Base-by-base conservation (phyloP, 2,888 invertebrate genomes). In the Chaetoderma sp. region DNA sequence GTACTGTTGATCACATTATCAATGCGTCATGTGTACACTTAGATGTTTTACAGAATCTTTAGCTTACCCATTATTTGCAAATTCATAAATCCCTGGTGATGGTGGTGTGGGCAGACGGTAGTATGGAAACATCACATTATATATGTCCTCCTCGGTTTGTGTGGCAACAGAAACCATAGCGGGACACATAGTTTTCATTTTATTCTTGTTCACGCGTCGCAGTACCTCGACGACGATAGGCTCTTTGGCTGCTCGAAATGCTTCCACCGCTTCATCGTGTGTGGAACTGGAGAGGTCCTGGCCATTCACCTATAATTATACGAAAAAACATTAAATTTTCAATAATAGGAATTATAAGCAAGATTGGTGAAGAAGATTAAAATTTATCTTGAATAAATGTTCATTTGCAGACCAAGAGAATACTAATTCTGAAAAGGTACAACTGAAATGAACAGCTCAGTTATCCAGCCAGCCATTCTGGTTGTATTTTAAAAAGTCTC, bases 241-340 rank as follows among this genome's bases (percentile, higher is more conserved):
- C 71, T 86, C 86, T 63, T 81, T 77, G 50, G 86, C 86, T 5
- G 82, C 78, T 44, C 80, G 78, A 77, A 86, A 86, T 25, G 86
- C 85, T 66, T 85, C 83, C 39, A 86, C 84, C 16, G 85, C 85
- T 71, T 86, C 86, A 71, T 86, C 85, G 70, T 86, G 86, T 44
- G 79, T 78, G n/a, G 83, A 79, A 68, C 82, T 80, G 28, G 84
- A 83, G 62, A 86, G 71, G 67, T 86, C 86, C 72, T 83, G 83
- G 54, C 86, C 86, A 78, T 85, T 86, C 66, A 86, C 85, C 86
- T 86, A 78, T 0, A 77, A 75, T 28, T 56, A 50, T 42, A 56
- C 49, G 65, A 39, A 69, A 30, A 69, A 49, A 61, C 65, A n/a
- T n/a, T n/a, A n/a, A n/a, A n/a, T n/a, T 47, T 5, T 21, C 10